These are phyloP conservation scores for Diorhabda sublineata DNA, from an alignment of 1,140 invertebrate genomes.

Conservation along the genomic window DNA sequence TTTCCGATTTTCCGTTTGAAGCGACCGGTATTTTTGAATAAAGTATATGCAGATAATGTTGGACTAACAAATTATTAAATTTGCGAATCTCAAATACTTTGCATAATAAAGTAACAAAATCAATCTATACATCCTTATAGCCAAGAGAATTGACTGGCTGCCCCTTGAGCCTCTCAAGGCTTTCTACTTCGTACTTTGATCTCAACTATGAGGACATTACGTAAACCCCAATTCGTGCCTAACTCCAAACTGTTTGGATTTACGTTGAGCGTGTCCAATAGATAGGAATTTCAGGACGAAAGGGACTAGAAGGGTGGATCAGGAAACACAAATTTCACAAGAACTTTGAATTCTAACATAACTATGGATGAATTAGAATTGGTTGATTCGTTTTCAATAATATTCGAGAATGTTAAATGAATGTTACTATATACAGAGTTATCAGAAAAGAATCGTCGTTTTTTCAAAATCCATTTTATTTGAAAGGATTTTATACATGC, in stretches of 20 bases:
- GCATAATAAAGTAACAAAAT: background rate
- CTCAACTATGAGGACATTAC: slow-evolving; percentile 7
- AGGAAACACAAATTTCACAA: background rate
- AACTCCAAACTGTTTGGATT: background rate
- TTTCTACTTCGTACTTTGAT: slow-evolving; percentile 9
- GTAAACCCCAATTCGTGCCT: slow-evolving; percentile 11
- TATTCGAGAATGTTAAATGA: too few species aligned
- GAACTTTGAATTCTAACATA: background rate
- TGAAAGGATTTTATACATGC: too few species aligned
- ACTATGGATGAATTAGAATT: too few species aligned
- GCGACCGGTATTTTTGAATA: too few species aligned
- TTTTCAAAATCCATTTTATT: too few species aligned
- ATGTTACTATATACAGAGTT: too few species aligned
- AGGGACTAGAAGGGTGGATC: background rate
- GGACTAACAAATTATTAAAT: too few species aligned
- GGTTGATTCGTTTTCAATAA: too few species aligned
- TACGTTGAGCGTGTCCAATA: background rate
- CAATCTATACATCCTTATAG: background rate
- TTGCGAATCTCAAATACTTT: too few species aligned
- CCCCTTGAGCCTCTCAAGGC: slow-evolving; percentile 1
- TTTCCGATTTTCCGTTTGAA: too few species aligned
- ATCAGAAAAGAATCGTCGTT: too few species aligned
- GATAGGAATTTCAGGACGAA: background rate
- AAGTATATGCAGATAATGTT: too few species aligned
- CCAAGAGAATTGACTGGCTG: background rate